These are phyloP conservation scores for Brachionus paranguensis DNA, from an alignment of 1,140 invertebrate species.

Conservation along the genomic window DNA sequence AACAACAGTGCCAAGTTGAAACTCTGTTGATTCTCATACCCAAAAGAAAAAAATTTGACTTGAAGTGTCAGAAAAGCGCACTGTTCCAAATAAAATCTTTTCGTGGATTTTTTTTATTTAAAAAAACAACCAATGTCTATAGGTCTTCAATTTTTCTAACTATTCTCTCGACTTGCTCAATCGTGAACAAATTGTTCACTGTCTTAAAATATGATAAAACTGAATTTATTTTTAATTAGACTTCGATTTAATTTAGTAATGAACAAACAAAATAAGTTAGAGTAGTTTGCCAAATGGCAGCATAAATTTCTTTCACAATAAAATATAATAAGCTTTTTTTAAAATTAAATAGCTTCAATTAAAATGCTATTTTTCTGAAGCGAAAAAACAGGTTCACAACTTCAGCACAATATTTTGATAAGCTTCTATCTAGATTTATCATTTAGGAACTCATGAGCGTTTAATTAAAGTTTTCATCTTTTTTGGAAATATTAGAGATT, in stretches of 20 bases:
- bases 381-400: neutral
- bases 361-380: neutral
- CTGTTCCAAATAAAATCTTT: no score
- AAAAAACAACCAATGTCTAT: no score
- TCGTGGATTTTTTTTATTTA: no score
- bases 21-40: no score
- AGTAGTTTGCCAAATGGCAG: neutral
- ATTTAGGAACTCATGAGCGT: neutral
- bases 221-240: neutral
- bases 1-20: no score
- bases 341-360: neutral
- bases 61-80: no score
- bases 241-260: neutral
- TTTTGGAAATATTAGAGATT: neutral
- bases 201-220: neutral
- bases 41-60: no score
- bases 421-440: neutral
- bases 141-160: no score
- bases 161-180: neutral
- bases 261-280: neutral
- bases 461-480: neutral
- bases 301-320: neutral
- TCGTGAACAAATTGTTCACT: neutral
- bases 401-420: neutral
- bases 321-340: neutral